Conservation (phyloP, 2,797 vertebrate genomes). For the Pteropus rufus region DNA sequence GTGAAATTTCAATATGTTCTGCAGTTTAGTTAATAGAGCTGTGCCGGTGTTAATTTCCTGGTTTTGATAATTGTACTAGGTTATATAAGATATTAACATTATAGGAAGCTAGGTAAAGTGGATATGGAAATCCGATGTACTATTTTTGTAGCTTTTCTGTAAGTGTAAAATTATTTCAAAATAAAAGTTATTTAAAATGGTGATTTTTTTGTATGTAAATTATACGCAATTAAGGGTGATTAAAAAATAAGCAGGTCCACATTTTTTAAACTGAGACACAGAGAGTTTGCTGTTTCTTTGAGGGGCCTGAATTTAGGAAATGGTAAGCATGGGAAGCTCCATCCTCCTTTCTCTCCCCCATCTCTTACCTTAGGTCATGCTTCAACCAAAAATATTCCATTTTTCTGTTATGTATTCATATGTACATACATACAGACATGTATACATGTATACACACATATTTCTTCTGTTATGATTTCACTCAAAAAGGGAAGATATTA, state of each 20-base stretch:
- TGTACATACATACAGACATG: no score
- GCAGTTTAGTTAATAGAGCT: neutral
- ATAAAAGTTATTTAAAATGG: neutral
- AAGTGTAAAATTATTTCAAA: neutral
- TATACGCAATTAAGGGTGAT: neutral
- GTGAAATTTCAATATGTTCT: neutral
- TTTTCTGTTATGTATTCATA: neutral
- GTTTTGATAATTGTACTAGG: neutral
- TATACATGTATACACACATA: neutral
- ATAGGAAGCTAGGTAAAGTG: neutral
- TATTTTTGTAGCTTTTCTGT: neutral
- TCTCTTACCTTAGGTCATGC: neutral
- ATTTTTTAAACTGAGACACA: neutral
- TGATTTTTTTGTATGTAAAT: neutral
- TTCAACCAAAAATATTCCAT: neutral
- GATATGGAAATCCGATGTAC: neutral
- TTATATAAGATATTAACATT: neutral
- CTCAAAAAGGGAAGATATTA: neutral
- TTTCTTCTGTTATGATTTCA: neutral
- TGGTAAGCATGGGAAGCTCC: fast-evolving
- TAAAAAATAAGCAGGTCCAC: neutral
- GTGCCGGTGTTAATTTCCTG: neutral
- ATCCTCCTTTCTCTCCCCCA: neutral
- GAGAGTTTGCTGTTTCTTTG: neutral
- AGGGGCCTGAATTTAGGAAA: neutral